Evolutionary conservation across 2,888 invertebrate species (phyloP), one percentile per base, ranked within the genome.

Genomic region (Petrophora chlorosata): DNA sequence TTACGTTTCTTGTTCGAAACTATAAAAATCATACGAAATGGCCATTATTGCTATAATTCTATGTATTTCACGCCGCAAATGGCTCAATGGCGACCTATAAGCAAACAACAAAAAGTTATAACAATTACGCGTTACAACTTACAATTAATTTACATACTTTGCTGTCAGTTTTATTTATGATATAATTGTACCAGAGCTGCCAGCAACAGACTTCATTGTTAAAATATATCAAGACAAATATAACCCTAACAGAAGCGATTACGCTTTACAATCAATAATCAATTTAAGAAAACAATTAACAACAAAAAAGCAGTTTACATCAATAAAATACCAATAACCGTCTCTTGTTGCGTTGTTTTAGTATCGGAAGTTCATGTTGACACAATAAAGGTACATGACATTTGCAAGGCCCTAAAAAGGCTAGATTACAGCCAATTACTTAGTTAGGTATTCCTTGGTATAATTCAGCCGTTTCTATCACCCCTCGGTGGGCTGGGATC

Each of bases 341-440:
- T 7, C 5, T 2, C 19, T 19, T 44, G 39, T 39, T 43, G 29
- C 29, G 23, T 29, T 39, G 16, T 25, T 34, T 34, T 22, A 34
- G 26, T 14, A 23, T 14, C 13, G 9, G 5, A 5, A 32, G 33
- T 19, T 33, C 17, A 33, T 7, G 10, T 33, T 33, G 3, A 9
- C 5, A 19, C 33, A 33, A 19, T 33, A 33, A 19, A 33, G 9
- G 19, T 3, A 19, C 12, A 34, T 23, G 28, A 30, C 26, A 42
- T 28, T 28, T 42, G 34, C 42, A 50, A 25, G 16, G 15, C 13
- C 15, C 47, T 45, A 51, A 44, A 43, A 29, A 36, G 44, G 44
- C 5, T 34, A 5, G 10, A 33, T 40, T 16, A 8, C 32, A 15
- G 12, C 2, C 33, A 43, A 47, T 43, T 43, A 47, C 19, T 40